Percentiles rank a stretch among this genome's conserved stretches.
Evolutionary conservation across 2,888 invertebrate genomes (phyloP).

Genomic region (Chaitophorus viminalis): DNA sequence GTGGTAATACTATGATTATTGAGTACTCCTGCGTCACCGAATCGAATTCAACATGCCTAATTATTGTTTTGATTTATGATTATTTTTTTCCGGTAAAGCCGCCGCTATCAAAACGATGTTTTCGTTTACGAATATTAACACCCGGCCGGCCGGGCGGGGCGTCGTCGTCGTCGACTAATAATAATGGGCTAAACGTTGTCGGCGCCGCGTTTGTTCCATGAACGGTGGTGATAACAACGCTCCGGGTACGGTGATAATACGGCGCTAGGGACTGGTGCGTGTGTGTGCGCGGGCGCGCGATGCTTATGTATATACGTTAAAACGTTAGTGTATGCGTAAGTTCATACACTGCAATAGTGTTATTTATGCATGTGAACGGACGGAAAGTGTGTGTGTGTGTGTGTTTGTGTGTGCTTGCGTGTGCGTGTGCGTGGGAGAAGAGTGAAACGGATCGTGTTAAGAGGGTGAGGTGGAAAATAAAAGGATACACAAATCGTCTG

Average conservation of each 20-base stretch:
- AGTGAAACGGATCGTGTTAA: neutral
- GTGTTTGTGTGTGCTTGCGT: neutral
- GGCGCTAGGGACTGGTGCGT: neutral
- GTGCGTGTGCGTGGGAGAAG: neutral
- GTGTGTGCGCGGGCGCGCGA: neutral
- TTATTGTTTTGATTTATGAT: too few species aligned
- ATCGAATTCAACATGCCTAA: too few species aligned
- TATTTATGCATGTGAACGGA: neutral
- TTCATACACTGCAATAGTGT: neutral
- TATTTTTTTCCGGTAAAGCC: too few species aligned
- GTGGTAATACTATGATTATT: too few species aligned
- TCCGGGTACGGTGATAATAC: neutral
- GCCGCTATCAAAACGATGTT: neutral
- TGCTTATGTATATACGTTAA: neutral
- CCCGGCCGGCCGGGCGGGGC: neutral
- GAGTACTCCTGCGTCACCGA: too few species aligned
- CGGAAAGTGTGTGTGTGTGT: neutral
- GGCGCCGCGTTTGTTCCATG: conserved; percentile 42
- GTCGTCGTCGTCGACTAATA: conserved; percentile 8
- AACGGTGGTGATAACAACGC: conserved; percentile 29
- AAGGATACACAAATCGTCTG: neutral
- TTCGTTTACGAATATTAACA: neutral
- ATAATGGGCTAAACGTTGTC: conserved; percentile 4
- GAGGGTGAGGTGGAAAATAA: neutral
- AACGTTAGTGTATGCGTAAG: neutral